phyloP scores from a whole-genome alignment of 1,140 invertebrate genomes.

The Cydia pomonella region DNA sequence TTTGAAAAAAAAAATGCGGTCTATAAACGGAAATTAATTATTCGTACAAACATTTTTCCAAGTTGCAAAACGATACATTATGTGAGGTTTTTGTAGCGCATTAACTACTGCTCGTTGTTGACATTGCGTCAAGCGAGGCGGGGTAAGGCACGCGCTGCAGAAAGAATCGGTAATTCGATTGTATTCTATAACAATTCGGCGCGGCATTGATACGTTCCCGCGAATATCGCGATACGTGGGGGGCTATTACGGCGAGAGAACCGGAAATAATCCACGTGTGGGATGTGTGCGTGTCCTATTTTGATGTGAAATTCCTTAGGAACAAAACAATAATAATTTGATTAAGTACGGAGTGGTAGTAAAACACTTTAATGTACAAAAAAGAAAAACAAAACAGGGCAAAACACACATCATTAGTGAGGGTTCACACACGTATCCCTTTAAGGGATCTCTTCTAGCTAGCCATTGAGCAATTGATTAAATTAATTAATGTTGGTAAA shows the following conservation, averaged over 20 bases:
- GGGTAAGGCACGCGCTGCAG: constrained; percentile 37
- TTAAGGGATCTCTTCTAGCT: too few relatives aligned
- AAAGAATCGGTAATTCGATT: constrained; percentile 72
- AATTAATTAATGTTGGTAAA: too few relatives aligned
- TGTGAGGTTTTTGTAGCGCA: background rate
- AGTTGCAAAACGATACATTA: too few relatives aligned
- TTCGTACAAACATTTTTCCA: too few relatives aligned
- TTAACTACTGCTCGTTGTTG: background rate
- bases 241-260: constrained; percentile 23
- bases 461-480: too few relatives aligned
- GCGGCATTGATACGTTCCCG: constrained; percentile 55
- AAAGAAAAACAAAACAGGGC: background rate
- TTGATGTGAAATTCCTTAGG: constrained; percentile 5
- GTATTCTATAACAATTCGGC: constrained; percentile 65
- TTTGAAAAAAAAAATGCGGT: too few relatives aligned
- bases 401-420: too few relatives aligned
- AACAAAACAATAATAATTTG: background rate
- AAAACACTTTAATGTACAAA: background rate
- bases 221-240: constrained; percentile 28
- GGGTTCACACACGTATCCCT: too few relatives aligned
- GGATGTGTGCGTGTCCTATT: background rate
- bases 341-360: background rate
- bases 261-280: constrained; percentile 11
- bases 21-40: too few relatives aligned
- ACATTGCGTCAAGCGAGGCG: constrained; percentile 22